A percentile compares a stretch with the other conserved stretches of the same genome.
Conservation (phyloP, 2,113 vertebrate genomes). For the Actenoides lindsayi region DNA sequence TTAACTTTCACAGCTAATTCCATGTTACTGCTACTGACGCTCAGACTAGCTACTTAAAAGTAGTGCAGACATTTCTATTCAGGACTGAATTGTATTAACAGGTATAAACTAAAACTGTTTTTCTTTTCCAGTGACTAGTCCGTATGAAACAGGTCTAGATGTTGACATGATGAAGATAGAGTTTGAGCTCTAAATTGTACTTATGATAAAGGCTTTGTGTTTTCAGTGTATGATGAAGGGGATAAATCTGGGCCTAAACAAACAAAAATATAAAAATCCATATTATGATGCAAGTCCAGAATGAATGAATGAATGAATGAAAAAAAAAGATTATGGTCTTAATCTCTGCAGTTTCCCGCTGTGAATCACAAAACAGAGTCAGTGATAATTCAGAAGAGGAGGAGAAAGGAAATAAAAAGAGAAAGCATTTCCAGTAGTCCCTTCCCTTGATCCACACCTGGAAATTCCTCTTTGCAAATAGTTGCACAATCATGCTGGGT, state of each 20-base stretch:
- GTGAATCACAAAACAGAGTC: background rate
- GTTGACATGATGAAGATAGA: background rate
- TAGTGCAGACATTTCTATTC: background rate
- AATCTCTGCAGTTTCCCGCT: background rate
- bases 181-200: background rate
- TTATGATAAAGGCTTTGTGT: background rate
- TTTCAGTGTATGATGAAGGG: background rate
- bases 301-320: background rate
- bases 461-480: background rate
- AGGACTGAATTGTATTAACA: background rate
- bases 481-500: background rate
- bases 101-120: background rate
- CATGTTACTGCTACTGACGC: background rate
- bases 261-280: background rate
- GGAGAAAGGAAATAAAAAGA: background rate
- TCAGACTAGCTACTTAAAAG: background rate
- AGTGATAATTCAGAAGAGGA: background rate
- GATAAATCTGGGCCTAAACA: background rate
- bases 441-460: background rate
- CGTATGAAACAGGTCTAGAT: background rate
- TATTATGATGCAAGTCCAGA: background rate
- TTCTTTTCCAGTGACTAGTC: background rate
- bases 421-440: background rate
- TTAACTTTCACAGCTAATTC: background rate
- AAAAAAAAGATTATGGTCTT: background rate